Evolutionary conservation across 2,797 vertebrate genomes (phyloP).

Genomic region (Amblyopsis hoosieri): DNA sequence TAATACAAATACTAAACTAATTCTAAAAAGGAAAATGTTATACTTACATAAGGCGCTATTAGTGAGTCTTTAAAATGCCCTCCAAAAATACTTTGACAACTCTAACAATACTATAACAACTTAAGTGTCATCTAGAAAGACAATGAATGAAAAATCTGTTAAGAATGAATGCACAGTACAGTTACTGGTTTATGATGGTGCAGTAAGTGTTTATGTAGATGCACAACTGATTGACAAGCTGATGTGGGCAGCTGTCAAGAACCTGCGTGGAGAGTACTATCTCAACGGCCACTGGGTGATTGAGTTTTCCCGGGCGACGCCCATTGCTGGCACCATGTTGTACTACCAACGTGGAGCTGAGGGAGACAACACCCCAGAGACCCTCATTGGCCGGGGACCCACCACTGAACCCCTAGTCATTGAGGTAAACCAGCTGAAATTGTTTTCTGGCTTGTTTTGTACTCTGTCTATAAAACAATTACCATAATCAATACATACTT

Average conservation of each 20-base stretch:
- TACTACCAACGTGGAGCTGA: slow-evolving; percentile 89
- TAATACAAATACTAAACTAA: too few species aligned
- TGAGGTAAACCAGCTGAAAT: slow-evolving; percentile 79
- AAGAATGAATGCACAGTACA: too few species aligned
- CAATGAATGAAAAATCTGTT: too few species aligned
- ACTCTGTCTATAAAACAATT: too few species aligned
- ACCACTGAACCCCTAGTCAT: slow-evolving; percentile 92
- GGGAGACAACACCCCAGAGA: slow-evolving; percentile 85
- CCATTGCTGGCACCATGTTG: slow-evolving; percentile 84
- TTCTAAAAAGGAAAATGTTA: too few species aligned
- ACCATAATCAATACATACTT: too few species aligned
- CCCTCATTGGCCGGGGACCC: slow-evolving; percentile 86
- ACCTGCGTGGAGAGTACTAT: slow-evolving; percentile 89
- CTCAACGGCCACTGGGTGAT: slow-evolving; percentile 97
- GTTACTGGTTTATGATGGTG: too few species aligned
- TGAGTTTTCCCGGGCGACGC: slow-evolving; percentile 80
- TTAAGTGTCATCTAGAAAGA: too few species aligned
- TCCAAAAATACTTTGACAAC: too few species aligned
- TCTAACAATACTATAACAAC: too few species aligned
- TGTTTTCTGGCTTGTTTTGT: background rate
- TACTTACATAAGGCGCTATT: too few species aligned
- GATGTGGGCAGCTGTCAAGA: slow-evolving; percentile 85
- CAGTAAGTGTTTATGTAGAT: background rate
- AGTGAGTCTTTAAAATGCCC: too few species aligned
- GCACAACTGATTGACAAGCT: background rate